phyloP scores from a whole-genome alignment of 2,888 invertebrate species.

The Scrobipalpa atriplicella region DNA sequence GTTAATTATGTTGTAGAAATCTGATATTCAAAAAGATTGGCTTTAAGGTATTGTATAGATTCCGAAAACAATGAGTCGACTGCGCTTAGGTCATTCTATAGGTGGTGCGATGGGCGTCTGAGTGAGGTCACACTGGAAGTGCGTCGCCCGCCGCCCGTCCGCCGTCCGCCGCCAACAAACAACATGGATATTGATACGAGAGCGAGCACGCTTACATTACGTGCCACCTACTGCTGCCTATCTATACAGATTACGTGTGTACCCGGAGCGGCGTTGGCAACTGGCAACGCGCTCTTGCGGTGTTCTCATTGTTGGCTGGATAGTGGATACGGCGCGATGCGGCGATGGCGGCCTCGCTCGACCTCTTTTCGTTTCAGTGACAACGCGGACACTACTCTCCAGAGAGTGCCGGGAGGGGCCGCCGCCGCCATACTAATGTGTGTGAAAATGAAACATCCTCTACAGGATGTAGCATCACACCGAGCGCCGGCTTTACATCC shows the following conservation, averaged over 20 bases:
- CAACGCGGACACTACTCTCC: constrained; percentile 54
- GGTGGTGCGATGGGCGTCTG: constrained; percentile 60
- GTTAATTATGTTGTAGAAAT: not conserved
- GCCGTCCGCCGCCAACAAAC: constrained; percentile 43
- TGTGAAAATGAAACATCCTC: constrained; percentile 43
- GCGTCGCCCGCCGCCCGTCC: constrained; percentile 54
- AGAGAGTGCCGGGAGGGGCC: constrained; percentile 40
- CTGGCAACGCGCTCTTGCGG: constrained; percentile 52
- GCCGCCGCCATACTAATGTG: constrained; percentile 17
- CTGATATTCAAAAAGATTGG: constrained; percentile 5
- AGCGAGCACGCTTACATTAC: constrained; percentile 72
- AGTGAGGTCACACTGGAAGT: constrained; percentile 69
- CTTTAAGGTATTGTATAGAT: not conserved
- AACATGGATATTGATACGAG: constrained; percentile 62
- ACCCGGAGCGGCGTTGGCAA: constrained; percentile 55
- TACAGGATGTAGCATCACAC: constrained; percentile 8
- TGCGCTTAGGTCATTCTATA: constrained; percentile 64
- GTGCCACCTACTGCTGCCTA: constrained; percentile 67
- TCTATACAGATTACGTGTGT: constrained; percentile 59
- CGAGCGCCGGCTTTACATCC: not conserved
- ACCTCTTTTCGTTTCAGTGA: constrained; percentile 79
- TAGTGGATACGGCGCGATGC: constrained; percentile 54
- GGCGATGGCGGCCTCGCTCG: constrained; percentile 54
- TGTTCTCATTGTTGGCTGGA: constrained; percentile 66
- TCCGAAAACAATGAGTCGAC: constrained; percentile 33